These are phyloP conservation scores for Istiophorus platypterus DNA, from an alignment of 2,113 vertebrate genomes.

Conservation along the genomic window DNA sequence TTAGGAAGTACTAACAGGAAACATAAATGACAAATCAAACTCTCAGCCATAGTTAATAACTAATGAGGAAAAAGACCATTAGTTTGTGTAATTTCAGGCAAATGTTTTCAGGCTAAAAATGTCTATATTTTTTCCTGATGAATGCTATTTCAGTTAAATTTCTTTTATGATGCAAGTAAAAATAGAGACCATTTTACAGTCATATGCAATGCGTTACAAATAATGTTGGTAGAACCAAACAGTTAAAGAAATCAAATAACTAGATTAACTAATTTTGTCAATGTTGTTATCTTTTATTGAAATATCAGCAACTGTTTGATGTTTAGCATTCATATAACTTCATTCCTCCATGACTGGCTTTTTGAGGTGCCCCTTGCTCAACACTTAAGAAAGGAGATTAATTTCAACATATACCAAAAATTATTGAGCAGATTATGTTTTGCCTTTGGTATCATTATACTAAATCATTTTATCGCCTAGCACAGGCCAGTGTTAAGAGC, in stretches of 20 bases:
- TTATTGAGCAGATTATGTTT: background rate
- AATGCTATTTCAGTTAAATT: too few species aligned
- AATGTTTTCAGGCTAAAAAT: background rate
- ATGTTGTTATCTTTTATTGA: too few species aligned
- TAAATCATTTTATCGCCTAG: slow-evolving; percentile 16
- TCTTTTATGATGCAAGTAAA: background rate
- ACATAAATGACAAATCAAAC: background rate
- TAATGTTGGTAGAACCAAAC: background rate
- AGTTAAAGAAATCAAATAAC: background rate
- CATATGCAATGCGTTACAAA: background rate
- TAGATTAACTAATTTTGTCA: too few species aligned
- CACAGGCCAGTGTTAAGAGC: background rate
- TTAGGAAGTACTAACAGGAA: background rate
- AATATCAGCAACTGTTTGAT: background rate
- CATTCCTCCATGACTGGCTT: background rate
- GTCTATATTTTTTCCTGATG: background rate
- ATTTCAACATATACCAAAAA: background rate
- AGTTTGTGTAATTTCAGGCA: background rate
- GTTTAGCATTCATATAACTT: background rate
- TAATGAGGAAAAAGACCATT: background rate
- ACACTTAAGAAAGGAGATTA: background rate
- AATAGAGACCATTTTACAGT: background rate
- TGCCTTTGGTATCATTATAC: slow-evolving; percentile 20
- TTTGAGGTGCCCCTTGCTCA: background rate
- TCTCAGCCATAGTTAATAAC: background rate